Conservation (phyloP, 2,113 vertebrate species). For the Dissostichus mawsoni region DNA sequence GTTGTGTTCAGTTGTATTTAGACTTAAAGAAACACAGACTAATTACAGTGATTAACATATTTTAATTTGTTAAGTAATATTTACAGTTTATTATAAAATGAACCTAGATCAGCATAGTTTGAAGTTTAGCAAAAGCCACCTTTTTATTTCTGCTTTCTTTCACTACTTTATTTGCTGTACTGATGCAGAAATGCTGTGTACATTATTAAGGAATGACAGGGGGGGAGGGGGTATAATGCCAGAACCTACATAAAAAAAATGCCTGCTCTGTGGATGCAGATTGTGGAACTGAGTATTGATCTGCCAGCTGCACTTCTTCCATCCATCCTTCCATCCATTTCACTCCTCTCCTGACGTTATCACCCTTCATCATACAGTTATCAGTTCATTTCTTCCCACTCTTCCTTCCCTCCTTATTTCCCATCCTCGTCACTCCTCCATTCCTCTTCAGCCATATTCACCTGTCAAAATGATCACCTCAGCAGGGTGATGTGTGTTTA, state of each 20-base stretch:
- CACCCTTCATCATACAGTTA: conserved; percentile 80
- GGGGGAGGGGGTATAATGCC: not conserved
- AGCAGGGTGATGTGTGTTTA: conserved; percentile 24
- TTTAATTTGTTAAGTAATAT: not conserved
- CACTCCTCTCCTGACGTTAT: conserved; percentile 73
- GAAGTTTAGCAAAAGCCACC: not conserved
- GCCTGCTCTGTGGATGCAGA: conserved; percentile 71
- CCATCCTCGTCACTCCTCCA: conserved; percentile 48
- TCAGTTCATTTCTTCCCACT: conserved; percentile 75
- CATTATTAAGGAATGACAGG: not conserved
- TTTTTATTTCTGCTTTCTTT: not conserved
- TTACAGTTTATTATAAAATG: not conserved
- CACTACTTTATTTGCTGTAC: not conserved
- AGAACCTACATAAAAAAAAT: conserved; percentile 44
- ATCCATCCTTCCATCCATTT: conserved; percentile 66
- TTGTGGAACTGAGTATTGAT: conserved; percentile 79
- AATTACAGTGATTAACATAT: not conserved
- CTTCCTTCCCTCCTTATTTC: conserved; percentile 53
- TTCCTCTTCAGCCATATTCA: conserved; percentile 65
- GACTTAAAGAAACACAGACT: not conserved
- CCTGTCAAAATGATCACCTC: conserved; percentile 77
- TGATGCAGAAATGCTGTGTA: conserved; percentile 6
- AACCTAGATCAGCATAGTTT: not conserved
- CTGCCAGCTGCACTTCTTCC: conserved; percentile 60
- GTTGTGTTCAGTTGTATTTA: too few species aligned